phyloP scores from a whole-genome alignment of 2,113 vertebrate species.

The Urocynchramus pylzowi region DNA sequence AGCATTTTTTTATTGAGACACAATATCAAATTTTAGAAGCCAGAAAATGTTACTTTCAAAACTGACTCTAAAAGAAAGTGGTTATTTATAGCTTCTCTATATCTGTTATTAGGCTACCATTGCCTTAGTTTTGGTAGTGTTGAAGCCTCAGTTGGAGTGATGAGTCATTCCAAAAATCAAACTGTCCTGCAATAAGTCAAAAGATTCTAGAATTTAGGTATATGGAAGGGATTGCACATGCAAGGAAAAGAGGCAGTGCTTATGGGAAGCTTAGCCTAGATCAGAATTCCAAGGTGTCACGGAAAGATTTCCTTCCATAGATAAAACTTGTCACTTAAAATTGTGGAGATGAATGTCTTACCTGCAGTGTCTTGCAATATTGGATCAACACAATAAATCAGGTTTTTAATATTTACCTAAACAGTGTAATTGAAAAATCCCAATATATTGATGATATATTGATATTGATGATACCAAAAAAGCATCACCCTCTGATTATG shows the following conservation, averaged over 20 bases:
- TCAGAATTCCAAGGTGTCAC: background rate
- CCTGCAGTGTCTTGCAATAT: background rate
- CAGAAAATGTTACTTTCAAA: background rate
- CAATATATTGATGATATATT: background rate
- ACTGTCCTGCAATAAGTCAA: background rate
- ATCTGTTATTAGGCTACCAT: background rate
- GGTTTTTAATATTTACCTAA: background rate
- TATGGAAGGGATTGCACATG: background rate
- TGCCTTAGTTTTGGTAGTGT: background rate
- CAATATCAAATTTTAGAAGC: background rate
- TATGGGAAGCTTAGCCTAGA: background rate
- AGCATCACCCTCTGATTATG: background rate
- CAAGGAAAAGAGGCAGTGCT: background rate
- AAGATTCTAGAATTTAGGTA: background rate
- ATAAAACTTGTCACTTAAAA: background rate
- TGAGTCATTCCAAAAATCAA: background rate
- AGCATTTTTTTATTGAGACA: background rate
- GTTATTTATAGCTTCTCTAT: background rate
- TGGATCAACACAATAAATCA: background rate
- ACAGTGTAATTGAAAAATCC: background rate
- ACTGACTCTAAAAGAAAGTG: background rate
- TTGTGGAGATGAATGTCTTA: background rate
- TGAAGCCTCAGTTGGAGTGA: background rate
- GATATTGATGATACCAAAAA: background rate
- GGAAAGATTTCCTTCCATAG: background rate